Evolutionary conservation across 2,797 vertebrate genomes (phyloP).

Genomic region (Acanthurus leucopareius): DNA sequence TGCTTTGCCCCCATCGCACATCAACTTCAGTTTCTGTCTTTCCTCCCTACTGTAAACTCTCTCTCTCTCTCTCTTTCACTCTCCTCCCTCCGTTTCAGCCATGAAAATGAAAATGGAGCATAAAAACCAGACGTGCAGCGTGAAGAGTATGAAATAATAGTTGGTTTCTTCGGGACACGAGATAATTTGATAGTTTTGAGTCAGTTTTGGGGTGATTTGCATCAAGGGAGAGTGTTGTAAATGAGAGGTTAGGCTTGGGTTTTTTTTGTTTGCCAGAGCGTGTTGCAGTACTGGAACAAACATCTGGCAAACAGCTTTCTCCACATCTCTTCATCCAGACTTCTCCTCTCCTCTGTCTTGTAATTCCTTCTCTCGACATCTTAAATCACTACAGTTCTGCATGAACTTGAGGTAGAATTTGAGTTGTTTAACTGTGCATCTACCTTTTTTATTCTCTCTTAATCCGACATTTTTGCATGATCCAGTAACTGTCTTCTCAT

Average conservation of each 20-base stretch:
- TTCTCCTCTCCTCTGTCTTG: slow-evolving; percentile 18
- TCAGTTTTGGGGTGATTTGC: slow-evolving; percentile 19
- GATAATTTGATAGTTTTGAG: slow-evolving; percentile 10
- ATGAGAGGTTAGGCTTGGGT: slow-evolving; percentile 38
- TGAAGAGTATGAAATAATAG: not conserved
- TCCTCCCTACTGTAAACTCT: slow-evolving; percentile 10
- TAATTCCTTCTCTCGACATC: slow-evolving; percentile 19
- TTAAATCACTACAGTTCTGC: slow-evolving; percentile 17
- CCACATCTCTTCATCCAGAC: slow-evolving; percentile 21
- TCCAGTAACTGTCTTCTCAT: slow-evolving; percentile 20
- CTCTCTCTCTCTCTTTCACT: not conserved
- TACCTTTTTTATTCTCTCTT: slow-evolving; percentile 15
- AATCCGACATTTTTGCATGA: not conserved
- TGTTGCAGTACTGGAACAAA: slow-evolving; percentile 61
- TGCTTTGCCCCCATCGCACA: slow-evolving; percentile 2
- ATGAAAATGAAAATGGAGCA: not conserved
- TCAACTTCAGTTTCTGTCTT: slow-evolving; percentile 7
- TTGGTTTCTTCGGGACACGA: not conserved
- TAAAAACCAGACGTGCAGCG: not conserved
- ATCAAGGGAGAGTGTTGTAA: slow-evolving; percentile 28
- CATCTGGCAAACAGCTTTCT: slow-evolving; percentile 76
- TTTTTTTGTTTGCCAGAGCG: slow-evolving; percentile 54
- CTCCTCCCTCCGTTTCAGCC: slow-evolving; percentile 15
- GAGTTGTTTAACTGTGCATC: not conserved
- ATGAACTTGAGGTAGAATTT: slow-evolving; percentile 3